phyloP scores from a whole-genome alignment of 64 coral and sea anemone genomes.

The Montipora cactus region DNA sequence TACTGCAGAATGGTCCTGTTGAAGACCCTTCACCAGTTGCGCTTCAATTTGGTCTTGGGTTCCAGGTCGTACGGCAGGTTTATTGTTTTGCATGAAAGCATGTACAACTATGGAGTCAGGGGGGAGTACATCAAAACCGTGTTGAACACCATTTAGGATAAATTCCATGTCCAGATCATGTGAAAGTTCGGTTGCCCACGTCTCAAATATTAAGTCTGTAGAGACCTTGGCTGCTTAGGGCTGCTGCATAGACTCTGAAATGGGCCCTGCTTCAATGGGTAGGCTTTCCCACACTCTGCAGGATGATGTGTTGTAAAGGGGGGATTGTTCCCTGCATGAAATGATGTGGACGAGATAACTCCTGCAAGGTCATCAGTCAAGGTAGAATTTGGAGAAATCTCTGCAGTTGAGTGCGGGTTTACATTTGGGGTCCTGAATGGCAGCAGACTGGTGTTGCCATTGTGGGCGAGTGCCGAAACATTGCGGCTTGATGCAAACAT shows the following conservation, averaged over 20 bases:
- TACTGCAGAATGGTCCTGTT: slow-evolving; percentile 14
- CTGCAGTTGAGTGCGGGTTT: slow-evolving; percentile 58
- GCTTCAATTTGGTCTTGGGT: slow-evolving; percentile 6
- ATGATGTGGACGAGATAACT: slow-evolving; percentile 43
- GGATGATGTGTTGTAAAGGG: background rate
- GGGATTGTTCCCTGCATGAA: slow-evolving; percentile 8
- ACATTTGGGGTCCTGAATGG: slow-evolving; percentile 16
- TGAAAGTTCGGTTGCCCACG: slow-evolving; percentile 58
- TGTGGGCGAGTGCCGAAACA: slow-evolving; percentile 48
- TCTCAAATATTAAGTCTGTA: slow-evolving; percentile 69
- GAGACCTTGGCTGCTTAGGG: slow-evolving; percentile 69
- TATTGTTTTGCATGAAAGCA: slow-evolving; percentile 27
- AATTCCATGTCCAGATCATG: slow-evolving; percentile 53
- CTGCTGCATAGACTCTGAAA: slow-evolving; percentile 33
- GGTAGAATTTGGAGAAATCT: slow-evolving; percentile 40
- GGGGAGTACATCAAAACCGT: slow-evolving; percentile 50
- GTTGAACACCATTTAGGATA: slow-evolving; percentile 47
- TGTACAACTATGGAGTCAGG: slow-evolving; percentile 4
- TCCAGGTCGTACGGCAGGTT: slow-evolving; percentile 2
- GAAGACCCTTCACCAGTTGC: background rate
- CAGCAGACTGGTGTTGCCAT: slow-evolving; percentile 39
- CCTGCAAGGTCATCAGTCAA: slow-evolving; percentile 31
- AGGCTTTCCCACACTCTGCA: slow-evolving; percentile 27
- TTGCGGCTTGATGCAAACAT: slow-evolving; percentile 64
- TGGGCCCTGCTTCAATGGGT: slow-evolving; percentile 24